Base-by-base conservation (phyloP, 64 coral and sea anemone species). In the Trachythela sp. region DNA sequence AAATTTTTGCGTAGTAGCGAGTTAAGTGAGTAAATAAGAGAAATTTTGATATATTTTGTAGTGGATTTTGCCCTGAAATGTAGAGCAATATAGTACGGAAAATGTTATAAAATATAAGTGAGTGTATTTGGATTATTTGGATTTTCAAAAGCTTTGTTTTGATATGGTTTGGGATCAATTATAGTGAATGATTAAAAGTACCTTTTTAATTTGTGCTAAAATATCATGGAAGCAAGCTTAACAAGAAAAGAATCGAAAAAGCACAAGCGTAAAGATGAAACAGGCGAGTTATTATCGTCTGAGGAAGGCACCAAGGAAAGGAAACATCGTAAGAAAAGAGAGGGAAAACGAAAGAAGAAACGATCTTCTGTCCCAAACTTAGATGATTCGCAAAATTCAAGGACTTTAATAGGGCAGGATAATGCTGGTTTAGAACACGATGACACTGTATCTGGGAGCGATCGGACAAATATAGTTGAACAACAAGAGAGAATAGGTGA, bases 221-320 rank as follows among this genome's bases (percentile, higher is more conserved):
- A 6, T 6, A 5, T 5, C 9, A 90, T 54, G 34, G 89, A 90
- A 37, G 77, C 83, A 29, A 39, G 32, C 2, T 87, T 88, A 60
- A 85, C 84, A 34, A 92, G 87, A 34, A 88, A 87, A 59, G 91
- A 92, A 9, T 38, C 86, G 11, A 50, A 31, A 34, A 92, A 95
- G 71, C 77, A 89, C 8, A 31, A 48, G 14, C 0, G 43, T 9
- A 64, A 70, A 59, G 89, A 94, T 36, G 67, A 52, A n/a, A 33
- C 93, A 86, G 83, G 54, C 71, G 48, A 39, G 15, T 14, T 13
- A 18, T 42, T 34, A 40, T 51, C 39, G 4, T 24, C 26, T 13
- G 83, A 26, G 15, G 5, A 88, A 49, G 75, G 84, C 17, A 2
- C 43, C 22, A 38, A 5, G 5, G 48, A 60, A 35, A 17, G 37